Conservation (phyloP, 2,113 vertebrate species). For the Hepsetus odoe region DNA sequence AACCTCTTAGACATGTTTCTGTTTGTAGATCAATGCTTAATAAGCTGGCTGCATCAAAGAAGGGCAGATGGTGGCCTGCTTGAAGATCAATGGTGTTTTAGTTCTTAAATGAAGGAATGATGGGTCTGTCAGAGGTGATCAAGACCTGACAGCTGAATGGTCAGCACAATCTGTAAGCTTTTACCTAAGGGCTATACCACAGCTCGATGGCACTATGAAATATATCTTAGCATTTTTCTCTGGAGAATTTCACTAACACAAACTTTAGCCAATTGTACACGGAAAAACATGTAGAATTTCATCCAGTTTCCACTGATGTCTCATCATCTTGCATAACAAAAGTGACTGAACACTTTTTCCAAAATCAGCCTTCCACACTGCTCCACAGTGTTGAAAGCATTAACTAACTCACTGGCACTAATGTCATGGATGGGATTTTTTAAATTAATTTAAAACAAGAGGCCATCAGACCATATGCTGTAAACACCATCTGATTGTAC, state of each 20-base stretch:
- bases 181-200: background rate
- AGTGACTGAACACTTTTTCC: constrained; percentile 84
- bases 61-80: constrained; percentile 75
- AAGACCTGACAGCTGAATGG: constrained; percentile 30
- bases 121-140: constrained; percentile 65
- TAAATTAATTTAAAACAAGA: constrained; percentile 67
- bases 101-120: constrained; percentile 72
- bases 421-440: constrained; percentile 86
- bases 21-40: constrained; percentile 64
- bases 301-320: background rate
- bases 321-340: constrained; percentile 74
- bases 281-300: no score
- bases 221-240: background rate
- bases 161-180: background rate
- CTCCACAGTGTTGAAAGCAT: constrained; percentile 78
- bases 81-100: constrained; percentile 72
- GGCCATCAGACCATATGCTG: constrained; percentile 65
- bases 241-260: background rate
- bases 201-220: background rate
- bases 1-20: background rate
- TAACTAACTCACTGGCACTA: constrained; percentile 80
- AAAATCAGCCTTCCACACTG: constrained; percentile 73
- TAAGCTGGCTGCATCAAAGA: constrained; percentile 71
- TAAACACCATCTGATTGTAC: background rate
- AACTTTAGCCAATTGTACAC: no score